These are phyloP conservation scores for Actenoides lindsayi DNA, from an alignment of 2,113 vertebrate species.

Conservation along the genomic window DNA sequence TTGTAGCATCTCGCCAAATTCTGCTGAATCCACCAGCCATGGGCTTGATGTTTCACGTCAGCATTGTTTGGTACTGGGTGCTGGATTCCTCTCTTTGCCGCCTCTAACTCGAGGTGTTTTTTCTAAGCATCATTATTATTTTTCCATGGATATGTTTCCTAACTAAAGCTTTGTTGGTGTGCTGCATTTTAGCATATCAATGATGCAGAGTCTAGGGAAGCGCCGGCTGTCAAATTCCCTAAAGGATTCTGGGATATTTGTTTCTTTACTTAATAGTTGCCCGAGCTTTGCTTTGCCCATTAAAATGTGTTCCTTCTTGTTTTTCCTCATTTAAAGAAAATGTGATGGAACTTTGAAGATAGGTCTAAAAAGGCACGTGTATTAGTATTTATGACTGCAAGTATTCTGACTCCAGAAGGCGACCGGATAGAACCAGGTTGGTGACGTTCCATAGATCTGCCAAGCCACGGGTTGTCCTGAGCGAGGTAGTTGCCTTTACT, in stretches of 20 bases:
- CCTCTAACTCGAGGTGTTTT: not conserved
- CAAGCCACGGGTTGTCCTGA: conserved; percentile 39
- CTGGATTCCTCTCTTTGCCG: not conserved
- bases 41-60: not conserved
- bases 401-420: not conserved
- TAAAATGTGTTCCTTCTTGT: conserved; percentile 35
- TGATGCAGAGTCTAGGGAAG: not conserved
- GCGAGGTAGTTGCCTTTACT: not conserved
- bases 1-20: not conserved
- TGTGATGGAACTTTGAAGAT: conserved; percentile 23
- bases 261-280: conserved; percentile 10
- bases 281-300: conserved; percentile 21
- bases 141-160: not conserved
- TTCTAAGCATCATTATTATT: not conserved
- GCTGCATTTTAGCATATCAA: not conserved
- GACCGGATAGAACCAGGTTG: not conserved
- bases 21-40: not conserved
- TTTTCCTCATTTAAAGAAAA: conserved; percentile 29
- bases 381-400: conserved; percentile 49
- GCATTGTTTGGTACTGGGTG: not conserved
- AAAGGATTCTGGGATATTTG: not conserved
- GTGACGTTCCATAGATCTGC: conserved; percentile 19
- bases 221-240: not conserved
- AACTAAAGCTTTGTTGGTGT: not conserved
- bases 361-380: not conserved